phyloP scores from a whole-genome alignment of 2,113 vertebrate species.

The Camelus dromedarius region DNA sequence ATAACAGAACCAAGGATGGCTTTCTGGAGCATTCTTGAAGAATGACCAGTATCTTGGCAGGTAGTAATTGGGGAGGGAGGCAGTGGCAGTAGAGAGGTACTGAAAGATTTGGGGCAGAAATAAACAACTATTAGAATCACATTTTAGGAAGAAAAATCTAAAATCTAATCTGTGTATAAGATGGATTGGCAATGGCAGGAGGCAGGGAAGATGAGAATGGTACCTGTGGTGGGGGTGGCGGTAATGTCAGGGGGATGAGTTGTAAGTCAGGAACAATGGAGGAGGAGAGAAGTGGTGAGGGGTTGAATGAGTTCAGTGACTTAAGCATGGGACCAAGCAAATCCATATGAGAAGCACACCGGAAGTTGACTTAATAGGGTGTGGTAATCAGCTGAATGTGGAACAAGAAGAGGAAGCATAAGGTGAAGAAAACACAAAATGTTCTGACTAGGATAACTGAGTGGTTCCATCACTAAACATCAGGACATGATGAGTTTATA shows the following conservation, averaged over 20 bases:
- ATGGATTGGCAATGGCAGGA: neutral
- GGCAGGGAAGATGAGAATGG: neutral
- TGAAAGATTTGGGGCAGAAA: neutral
- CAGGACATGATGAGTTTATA: neutral
- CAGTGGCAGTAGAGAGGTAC: neutral
- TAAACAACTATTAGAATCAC: neutral
- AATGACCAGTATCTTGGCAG: neutral
- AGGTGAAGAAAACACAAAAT: neutral
- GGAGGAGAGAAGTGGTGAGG: neutral
- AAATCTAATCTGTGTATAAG: neutral
- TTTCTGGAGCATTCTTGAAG: neutral
- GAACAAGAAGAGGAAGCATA: neutral
- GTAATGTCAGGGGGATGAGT: neutral
- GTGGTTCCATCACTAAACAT: neutral
- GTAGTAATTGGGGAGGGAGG: neutral
- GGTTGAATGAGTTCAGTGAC: neutral
- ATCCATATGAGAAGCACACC: neutral
- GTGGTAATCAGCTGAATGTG: neutral
- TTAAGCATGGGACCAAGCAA: neutral
- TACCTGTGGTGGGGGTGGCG: accelerated
- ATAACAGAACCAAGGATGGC: neutral
- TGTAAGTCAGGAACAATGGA: neutral
- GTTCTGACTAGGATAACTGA: neutral
- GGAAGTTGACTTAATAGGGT: neutral
- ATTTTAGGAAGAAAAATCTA: neutral